A percentile compares a stretch with the other conserved stretches of the same genome.
Conservation (phyloP, 2,797 vertebrate species). For the Buphagus erythrorhynchus region DNA sequence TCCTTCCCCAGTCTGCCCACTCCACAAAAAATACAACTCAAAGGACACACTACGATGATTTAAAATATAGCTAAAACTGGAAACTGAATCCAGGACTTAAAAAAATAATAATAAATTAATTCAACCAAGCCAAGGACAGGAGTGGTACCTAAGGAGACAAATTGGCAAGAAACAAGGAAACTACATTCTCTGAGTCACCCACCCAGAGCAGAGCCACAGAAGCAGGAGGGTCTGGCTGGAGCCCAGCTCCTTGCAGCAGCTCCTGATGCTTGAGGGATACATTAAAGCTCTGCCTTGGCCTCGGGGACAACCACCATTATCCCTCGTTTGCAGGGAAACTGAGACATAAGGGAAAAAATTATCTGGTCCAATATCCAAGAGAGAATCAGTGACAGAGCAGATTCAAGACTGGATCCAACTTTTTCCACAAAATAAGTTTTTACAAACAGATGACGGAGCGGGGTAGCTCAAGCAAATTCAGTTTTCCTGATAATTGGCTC, state of each 20-base stretch:
- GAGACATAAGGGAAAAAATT: not conserved
- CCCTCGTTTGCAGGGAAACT: not conserved
- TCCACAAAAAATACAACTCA: not conserved
- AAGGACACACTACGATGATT: not conserved
- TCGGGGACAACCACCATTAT: not conserved
- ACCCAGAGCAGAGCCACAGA: not conserved
- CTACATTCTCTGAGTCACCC: not conserved
- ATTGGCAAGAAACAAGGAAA: not conserved
- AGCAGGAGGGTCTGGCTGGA: not conserved
- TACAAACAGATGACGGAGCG: not conserved
- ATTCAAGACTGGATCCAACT: not conserved
- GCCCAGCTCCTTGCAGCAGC: not conserved
- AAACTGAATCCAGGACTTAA: not conserved
- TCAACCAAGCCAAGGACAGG: not conserved
- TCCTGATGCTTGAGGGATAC: fast-evolving
- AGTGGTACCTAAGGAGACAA: not conserved
- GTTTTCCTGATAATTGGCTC: not conserved
- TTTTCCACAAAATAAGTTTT: not conserved
- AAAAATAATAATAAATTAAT: not conserved
- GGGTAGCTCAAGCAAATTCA: not conserved
- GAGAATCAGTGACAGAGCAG: not conserved
- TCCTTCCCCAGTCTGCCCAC: not conserved
- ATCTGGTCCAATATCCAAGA: not conserved
- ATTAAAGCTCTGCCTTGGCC: not conserved
- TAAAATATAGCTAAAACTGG: not conserved